Percentiles rank a stretch among this genome's conserved stretches.
Conservation (phyloP, 2,113 vertebrate species). For the Eretmochelys imbricata region DNA sequence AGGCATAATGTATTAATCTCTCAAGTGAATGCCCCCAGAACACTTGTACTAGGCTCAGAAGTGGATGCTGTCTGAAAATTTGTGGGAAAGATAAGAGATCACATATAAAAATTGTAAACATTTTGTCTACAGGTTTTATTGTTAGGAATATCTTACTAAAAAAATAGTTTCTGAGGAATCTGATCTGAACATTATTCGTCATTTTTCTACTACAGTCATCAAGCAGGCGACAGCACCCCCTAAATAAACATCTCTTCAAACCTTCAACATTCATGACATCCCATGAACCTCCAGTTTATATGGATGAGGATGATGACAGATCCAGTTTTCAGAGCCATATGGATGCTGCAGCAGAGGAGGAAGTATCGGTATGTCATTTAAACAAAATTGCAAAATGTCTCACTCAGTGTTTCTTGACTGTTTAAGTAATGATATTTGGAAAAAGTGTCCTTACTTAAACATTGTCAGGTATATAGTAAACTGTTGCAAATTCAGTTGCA, state of each 20-base stretch:
- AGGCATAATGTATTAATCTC: neutral
- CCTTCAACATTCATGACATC: constrained; percentile 98
- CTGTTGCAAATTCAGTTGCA: neutral
- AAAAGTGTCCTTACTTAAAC: neutral
- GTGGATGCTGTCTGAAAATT: neutral
- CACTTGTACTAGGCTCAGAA: neutral
- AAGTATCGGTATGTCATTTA: constrained; percentile 82
- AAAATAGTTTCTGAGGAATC: neutral
- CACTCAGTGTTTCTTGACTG: neutral
- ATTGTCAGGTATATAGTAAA: neutral
- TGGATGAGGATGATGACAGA: constrained; percentile 97
- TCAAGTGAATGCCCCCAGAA: neutral
- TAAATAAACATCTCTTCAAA: constrained; percentile 98
- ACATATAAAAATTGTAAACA: neutral
- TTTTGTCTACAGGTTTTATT: neutral
- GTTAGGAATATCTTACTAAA: neutral
- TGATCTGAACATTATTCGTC: constrained; percentile 47
- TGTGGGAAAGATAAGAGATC: neutral
- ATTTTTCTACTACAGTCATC: constrained; percentile 85
- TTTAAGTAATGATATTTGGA: neutral
- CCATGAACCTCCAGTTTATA: constrained; percentile 97
- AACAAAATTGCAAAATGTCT: neutral
- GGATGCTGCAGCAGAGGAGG: constrained; percentile 88
- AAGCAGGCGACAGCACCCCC: constrained; percentile 94
- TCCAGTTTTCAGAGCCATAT: constrained; percentile 87